These are phyloP conservation scores for Calonectris borealis DNA, from an alignment of 2,113 vertebrate genomes.

Conservation along the genomic window DNA sequence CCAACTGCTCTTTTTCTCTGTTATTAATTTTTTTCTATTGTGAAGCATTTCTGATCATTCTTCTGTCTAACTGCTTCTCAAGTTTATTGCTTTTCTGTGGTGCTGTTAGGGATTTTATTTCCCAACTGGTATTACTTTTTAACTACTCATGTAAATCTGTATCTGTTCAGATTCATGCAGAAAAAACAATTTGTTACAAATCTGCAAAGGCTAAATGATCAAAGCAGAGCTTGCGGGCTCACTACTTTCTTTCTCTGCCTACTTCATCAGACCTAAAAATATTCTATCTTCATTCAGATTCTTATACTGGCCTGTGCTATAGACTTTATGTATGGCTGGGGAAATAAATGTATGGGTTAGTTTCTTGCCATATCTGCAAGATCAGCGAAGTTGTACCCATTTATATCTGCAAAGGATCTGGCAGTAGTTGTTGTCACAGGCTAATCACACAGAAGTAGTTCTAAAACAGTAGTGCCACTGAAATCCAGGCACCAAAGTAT, in stretches of 20 bases:
- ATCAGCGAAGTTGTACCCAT: neutral
- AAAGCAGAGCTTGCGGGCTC: conserved; percentile 36
- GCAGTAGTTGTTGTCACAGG: neutral
- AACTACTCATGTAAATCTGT: conserved; percentile 55
- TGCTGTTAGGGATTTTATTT: neutral
- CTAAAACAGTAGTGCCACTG: neutral
- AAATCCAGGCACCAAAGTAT: neutral
- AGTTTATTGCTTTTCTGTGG: conserved; percentile 40
- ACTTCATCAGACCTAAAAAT: neutral
- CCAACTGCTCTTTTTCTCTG: neutral
- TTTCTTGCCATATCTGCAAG: neutral
- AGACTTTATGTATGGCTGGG: neutral
- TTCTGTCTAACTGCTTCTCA: neutral
- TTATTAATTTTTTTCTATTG: neutral
- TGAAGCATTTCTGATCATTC: conserved; percentile 17
- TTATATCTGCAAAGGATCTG: neutral
- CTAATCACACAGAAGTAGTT: neutral
- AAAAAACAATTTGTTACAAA: conserved; percentile 44
- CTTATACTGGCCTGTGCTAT: neutral
- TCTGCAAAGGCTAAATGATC: conserved; percentile 25
- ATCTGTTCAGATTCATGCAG: conserved; percentile 38
- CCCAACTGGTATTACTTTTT: conserved; percentile 28
- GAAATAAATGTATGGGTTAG: neutral
- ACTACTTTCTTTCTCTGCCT: neutral
- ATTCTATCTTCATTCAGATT: neutral